Conservation (phyloP, 1,140 invertebrate species). For the Polypedilum pembai region DNA sequence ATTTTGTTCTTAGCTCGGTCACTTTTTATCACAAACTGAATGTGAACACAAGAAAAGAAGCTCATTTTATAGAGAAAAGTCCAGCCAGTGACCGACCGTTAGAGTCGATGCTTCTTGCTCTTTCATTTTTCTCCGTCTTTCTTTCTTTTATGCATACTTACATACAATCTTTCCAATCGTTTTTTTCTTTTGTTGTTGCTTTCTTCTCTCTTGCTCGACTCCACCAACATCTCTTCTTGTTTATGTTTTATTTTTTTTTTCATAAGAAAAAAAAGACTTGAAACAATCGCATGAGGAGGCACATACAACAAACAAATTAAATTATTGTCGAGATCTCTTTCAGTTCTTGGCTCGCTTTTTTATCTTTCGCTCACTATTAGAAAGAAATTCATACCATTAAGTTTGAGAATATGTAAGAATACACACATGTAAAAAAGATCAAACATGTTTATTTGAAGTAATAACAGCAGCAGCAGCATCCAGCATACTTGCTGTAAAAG, state of each 20-base stretch:
- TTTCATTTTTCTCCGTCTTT: constrained; percentile 26
- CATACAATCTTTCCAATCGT: not conserved
- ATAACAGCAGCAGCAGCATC: too few species aligned
- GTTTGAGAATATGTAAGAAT: not conserved
- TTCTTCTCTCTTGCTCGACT: not conserved
- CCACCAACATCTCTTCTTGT: constrained; percentile 10
- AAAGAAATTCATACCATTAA: constrained; percentile 19
- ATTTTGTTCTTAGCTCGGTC: constrained; percentile 22
- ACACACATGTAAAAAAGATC: too few species aligned
- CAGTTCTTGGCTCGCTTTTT: not conserved
- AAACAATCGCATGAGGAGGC: not conserved
- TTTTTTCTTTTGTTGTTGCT: constrained; percentile 12
- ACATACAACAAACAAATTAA: not conserved
- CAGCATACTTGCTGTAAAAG: too few species aligned
- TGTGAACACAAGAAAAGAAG: constrained; percentile 25
- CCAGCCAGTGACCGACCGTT: constrained; percentile 21
- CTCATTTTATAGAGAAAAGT: constrained; percentile 26
- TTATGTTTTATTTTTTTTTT: not conserved
- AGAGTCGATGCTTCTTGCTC: constrained; percentile 26
- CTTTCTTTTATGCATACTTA: constrained; percentile 24
- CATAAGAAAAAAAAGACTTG: too few species aligned
- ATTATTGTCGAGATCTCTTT: not conserved
- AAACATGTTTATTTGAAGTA: too few species aligned
- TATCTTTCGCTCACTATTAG: not conserved
- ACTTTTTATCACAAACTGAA: constrained; percentile 27